Evolutionary conservation across 2,797 vertebrate genomes (phyloP).

Genomic region (Eidolon dupreanum): DNA sequence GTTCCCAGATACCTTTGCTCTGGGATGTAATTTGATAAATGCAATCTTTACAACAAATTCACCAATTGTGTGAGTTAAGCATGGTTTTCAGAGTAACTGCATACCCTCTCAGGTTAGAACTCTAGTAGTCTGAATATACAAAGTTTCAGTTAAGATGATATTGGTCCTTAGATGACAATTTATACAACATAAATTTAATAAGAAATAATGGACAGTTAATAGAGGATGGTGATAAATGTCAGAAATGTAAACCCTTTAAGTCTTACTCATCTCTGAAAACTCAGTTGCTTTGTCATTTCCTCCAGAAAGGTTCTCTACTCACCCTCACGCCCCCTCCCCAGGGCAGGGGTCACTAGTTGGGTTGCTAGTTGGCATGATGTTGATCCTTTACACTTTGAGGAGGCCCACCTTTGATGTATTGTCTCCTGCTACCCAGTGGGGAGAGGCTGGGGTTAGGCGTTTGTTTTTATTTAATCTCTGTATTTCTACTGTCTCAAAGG

Average conservation of each 20-base stretch:
- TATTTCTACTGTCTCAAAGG: background rate
- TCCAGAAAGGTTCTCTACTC: background rate
- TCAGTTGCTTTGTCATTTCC: background rate
- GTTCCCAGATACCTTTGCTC: background rate
- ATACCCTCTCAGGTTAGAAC: background rate
- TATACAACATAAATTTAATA: background rate
- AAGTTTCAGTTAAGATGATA: background rate
- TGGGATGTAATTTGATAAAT: background rate
- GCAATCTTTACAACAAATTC: background rate
- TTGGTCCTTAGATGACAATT: background rate
- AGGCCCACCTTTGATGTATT: background rate
- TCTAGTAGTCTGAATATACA: background rate
- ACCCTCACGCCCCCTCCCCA: too few species aligned
- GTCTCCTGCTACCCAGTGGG: background rate
- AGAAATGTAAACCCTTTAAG: background rate
- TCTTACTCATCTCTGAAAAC: slow-evolving; percentile 1
- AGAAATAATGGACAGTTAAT: background rate
- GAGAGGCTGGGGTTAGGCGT: background rate
- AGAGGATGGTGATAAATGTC: background rate
- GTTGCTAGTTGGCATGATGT: background rate
- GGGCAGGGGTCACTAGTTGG: too few species aligned
- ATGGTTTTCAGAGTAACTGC: background rate
- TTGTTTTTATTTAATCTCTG: background rate
- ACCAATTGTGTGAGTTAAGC: background rate
- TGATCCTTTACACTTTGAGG: background rate